These are phyloP conservation scores for Syngnathus rostellatus DNA, from an alignment of 2,797 vertebrate genomes.

Conservation along the genomic window DNA sequence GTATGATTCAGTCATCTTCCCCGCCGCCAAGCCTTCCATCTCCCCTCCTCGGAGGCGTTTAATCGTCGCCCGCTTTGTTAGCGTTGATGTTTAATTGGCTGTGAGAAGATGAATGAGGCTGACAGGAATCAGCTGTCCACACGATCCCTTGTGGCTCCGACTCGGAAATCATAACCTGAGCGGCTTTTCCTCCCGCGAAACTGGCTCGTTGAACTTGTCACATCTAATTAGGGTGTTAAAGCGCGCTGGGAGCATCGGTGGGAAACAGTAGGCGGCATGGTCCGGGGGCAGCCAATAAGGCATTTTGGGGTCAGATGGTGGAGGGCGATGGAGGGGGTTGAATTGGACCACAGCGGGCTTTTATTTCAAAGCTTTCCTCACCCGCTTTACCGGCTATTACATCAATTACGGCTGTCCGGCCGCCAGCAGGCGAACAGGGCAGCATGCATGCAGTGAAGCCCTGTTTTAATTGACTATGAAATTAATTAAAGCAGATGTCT, in stretches of 20 bases:
- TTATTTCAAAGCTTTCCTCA: conserved; percentile 49
- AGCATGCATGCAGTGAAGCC: conserved; percentile 47
- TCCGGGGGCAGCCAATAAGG: conserved; percentile 58
- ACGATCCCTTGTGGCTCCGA: conserved; percentile 66
- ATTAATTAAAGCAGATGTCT: conserved; percentile 73
- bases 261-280: conserved; percentile 67
- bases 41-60: conserved; percentile 9
- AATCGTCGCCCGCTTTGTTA: conserved; percentile 49
- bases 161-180: conserved; percentile 91
- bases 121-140: conserved; percentile 66
- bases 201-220: conserved; percentile 94
- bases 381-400: conserved; percentile 42
- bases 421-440: conserved; percentile 44
- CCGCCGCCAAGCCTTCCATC: background rate
- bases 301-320: conserved; percentile 60
- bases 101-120: conserved; percentile 66
- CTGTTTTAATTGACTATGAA: conserved; percentile 71
- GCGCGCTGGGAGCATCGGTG: conserved; percentile 65
- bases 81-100: conserved; percentile 61
- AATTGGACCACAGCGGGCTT: conserved; percentile 58
- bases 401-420: conserved; percentile 61
- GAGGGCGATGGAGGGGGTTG: conserved; percentile 25
- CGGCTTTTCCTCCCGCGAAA: conserved; percentile 71
- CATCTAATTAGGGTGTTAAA: conserved; percentile 87
- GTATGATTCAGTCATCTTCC: background rate